A percentile compares a stretch with the other conserved stretches of the same genome.
These are phyloP conservation scores for Eupsilia transversa DNA, from an alignment of 2,888 invertebrate species.

Conservation along the genomic window DNA sequence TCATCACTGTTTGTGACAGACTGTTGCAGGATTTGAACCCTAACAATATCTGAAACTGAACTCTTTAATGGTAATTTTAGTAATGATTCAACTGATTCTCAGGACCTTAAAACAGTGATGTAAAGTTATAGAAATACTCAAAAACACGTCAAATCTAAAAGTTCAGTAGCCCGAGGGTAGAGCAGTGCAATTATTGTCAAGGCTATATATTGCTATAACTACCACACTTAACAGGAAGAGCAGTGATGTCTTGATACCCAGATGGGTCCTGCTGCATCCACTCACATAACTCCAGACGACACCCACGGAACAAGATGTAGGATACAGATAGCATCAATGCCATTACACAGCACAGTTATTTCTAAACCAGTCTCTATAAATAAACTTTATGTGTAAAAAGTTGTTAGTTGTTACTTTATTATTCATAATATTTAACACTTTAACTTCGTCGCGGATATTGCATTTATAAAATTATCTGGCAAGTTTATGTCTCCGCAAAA, in stretches of 20 bases:
- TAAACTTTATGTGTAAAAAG: constrained; percentile 42
- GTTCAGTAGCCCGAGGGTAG: neutral
- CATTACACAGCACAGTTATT: constrained; percentile 48
- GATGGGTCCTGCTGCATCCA: constrained; percentile 20
- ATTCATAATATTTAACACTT: constrained; percentile 54
- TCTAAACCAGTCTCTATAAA: constrained; percentile 36
- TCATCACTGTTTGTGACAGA: neutral
- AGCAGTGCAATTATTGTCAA: neutral
- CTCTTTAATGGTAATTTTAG: too few relatives aligned
- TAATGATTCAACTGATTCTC: neutral
- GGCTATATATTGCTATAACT: neutral
- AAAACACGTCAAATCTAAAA: neutral
- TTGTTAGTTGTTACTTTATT: constrained; percentile 33
- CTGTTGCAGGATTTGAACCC: too few relatives aligned
- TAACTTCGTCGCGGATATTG: constrained; percentile 33
- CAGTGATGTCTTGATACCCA: constrained; percentile 28
- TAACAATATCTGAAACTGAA: too few relatives aligned
- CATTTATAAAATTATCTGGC: constrained; percentile 28
- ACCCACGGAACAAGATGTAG: constrained; percentile 46
- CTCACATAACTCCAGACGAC: constrained; percentile 33
- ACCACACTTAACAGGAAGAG: neutral
- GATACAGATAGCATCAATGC: constrained; percentile 43
- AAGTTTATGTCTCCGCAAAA: constrained; percentile 24
- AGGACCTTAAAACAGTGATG: neutral
- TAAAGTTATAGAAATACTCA: neutral